A percentile compares a stretch with the other conserved stretches of the same genome.
Conservation (phyloP, 2,797 vertebrate genomes). For the Fringilla coelebs region DNA sequence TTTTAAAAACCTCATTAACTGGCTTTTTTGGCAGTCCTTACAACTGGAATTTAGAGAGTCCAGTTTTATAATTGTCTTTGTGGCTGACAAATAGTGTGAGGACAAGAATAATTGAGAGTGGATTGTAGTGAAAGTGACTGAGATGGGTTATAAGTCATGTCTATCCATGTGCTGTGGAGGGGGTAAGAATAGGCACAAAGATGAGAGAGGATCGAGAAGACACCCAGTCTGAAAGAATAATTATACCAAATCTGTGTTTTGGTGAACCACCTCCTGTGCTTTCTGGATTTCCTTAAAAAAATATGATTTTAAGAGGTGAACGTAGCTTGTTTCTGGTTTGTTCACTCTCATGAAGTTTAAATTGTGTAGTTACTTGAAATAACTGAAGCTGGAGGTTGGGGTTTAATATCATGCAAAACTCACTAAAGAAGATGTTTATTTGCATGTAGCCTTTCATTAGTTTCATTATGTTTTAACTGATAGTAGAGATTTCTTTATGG, state of each 20-base stretch:
- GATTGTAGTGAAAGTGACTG: neutral
- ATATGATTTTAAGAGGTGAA: neutral
- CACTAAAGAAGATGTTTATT: neutral
- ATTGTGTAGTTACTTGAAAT: neutral
- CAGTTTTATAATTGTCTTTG: neutral
- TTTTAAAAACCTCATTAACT: neutral
- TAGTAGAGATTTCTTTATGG: neutral
- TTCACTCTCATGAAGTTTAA: neutral
- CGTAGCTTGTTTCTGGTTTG: neutral
- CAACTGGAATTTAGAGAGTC: neutral
- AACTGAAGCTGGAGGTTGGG: neutral
- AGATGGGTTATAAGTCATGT: neutral
- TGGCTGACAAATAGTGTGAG: neutral
- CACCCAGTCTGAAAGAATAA: neutral
- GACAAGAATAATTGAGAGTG: neutral
- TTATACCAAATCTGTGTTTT: neutral
- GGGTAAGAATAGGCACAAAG: neutral
- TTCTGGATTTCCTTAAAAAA: neutral
- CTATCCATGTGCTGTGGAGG: neutral
- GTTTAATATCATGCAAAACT: neutral
- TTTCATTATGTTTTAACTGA: neutral
- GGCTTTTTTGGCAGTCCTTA: too few relatives aligned
- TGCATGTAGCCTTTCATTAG: neutral
- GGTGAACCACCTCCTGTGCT: rapidly evolving
- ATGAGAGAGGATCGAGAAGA: neutral